A percentile compares a stretch with the other conserved stretches of the same genome.
phyloP scores from a whole-genome alignment of 2,888 invertebrate genomes.

The Drosophila borborema region DNA sequence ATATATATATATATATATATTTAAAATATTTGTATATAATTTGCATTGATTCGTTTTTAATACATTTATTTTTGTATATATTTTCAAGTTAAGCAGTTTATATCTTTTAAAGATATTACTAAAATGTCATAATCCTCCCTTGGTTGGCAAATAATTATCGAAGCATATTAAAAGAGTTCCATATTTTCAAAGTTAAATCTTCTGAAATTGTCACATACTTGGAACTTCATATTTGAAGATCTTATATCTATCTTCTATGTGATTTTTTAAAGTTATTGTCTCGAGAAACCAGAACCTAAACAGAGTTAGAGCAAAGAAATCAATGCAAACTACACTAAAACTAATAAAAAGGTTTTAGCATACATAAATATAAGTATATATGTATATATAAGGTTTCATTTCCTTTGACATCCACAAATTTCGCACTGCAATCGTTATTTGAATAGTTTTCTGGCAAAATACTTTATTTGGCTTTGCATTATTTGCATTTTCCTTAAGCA shows the following conservation, averaged over 20 bases:
- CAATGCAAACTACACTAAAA: not conserved
- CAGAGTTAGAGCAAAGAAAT: not conserved
- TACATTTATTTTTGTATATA: too few species aligned
- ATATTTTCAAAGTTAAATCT: not conserved
- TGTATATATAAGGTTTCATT: not conserved
- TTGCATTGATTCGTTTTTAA: too few species aligned
- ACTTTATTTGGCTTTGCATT: not conserved
- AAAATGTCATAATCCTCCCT: too few species aligned
- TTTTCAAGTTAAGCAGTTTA: too few species aligned
- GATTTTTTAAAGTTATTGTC: not conserved
- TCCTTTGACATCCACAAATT: not conserved
- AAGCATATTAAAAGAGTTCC: not conserved
- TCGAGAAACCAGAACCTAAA: not conserved
- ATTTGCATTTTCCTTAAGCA: slow-evolving; percentile 12
- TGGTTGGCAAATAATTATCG: not conserved
- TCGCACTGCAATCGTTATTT: not conserved
- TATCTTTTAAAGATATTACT: too few species aligned
- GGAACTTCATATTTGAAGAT: not conserved
- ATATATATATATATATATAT: too few species aligned
- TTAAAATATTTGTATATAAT: not conserved
- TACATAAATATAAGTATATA: not conserved
- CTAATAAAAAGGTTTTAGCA: too few species aligned
- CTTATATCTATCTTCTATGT: not conserved
- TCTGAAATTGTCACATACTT: too few species aligned
- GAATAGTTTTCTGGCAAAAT: not conserved